Base-by-base conservation (phyloP, 30 jellyfish, hydroid and myxozoan genomes). In the Chironex yamaguchii region DNA sequence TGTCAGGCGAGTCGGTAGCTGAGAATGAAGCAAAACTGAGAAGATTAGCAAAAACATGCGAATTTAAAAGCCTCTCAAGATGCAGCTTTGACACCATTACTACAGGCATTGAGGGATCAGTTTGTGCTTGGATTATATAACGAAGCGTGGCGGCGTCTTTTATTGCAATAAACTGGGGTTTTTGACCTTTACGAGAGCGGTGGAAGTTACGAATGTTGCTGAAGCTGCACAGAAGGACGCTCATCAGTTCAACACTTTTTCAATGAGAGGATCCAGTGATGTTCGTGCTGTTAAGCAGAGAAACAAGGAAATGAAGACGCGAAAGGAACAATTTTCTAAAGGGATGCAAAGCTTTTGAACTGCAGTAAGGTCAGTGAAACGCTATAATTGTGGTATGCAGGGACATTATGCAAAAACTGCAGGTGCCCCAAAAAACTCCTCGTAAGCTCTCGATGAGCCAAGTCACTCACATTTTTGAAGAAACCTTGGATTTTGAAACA, bases 21-120 rank as follows among this genome's bases (percentile, higher is more conserved):
- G 84, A 79, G 33, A 54, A 87, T 76, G 91, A 51, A 54, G 81
- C 91, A 67, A 74, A 62, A 34, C 82, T 86, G 72, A 42, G 80
- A 72, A 34, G 76, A n/a, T 70, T 86, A 52, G 95, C 95, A 35
- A 71, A 72, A 71, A 58, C 89, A 30, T 85, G 95, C 76, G 95
- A 85, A 21, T 85, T 85, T 71, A 76, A n/a, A 77, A 76, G 89
- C 29, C n/a, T 76, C 36, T 53, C 21, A 28, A 2, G 71, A 63
- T 26, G 51, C 77, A 4, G 77, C 77, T 26, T 63, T 63, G 77
- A 63, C 77, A 63, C 77, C 50, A 63, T 51, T 63, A 63, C 82
- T n/a, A n/a, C n/a, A n/a, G n/a, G n/a, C n/a, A n/a, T 52, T 58
- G 9, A 21, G 78, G 49, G 36, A 81, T 68, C 84, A 81, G 29